Percentiles rank a stretch among this genome's conserved stretches.
Evolutionary conservation across 2,888 invertebrate species (phyloP).

Genomic region (Dryomyza anilis): DNA sequence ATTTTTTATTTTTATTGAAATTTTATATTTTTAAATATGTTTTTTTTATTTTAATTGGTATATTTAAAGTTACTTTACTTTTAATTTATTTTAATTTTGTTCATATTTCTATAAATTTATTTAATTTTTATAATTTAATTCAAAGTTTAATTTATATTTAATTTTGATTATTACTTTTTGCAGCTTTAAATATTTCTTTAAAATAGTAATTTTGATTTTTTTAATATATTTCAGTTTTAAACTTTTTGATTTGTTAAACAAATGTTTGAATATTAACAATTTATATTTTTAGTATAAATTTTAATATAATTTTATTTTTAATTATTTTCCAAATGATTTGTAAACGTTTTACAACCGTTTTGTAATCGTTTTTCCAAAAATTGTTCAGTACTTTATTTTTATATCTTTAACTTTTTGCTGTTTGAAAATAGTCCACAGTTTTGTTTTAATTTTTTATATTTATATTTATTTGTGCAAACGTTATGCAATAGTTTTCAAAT

Average conservation of each 20-base stretch:
- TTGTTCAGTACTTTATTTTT: too few relatives aligned
- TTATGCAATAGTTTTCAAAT: too few relatives aligned
- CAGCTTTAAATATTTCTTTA: background rate
- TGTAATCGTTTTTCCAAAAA: background rate
- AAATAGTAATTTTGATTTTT: background rate
- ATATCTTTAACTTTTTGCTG: too few relatives aligned
- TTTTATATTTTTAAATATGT: background rate
- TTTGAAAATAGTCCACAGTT: too few relatives aligned
- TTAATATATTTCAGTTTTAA: background rate
- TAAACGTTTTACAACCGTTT: background rate
- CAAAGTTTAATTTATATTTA: background rate
- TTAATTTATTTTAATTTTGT: background rate
- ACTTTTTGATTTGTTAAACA: background rate
- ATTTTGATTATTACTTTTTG: background rate
- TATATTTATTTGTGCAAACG: too few relatives aligned
- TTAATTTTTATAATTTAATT: background rate
- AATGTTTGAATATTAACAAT: background rate
- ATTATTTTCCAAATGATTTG: background rate
- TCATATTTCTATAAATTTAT: background rate
- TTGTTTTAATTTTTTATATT: too few relatives aligned
- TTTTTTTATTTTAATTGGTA: background rate
- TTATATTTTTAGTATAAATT: background rate
- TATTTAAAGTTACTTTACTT: background rate
- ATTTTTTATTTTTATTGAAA: background rate
- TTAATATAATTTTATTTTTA: background rate